Conservation (phyloP, 2,113 vertebrate genomes). For the Podilymbus podiceps region DNA sequence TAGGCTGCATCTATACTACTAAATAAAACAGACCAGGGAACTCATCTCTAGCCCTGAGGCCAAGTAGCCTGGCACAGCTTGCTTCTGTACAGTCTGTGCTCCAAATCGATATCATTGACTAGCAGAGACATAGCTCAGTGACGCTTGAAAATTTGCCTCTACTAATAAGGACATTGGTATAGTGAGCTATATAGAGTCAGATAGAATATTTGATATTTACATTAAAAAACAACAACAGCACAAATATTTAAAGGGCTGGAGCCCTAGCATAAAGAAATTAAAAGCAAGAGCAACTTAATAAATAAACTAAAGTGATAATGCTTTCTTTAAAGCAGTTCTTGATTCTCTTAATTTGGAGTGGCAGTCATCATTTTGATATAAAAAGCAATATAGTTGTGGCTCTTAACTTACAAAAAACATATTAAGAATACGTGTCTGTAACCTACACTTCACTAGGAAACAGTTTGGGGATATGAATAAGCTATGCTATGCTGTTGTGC, state of each 20-base stretch:
- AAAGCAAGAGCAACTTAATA: background rate
- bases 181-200: background rate
- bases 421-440: background rate
- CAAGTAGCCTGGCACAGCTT: background rate
- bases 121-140: background rate
- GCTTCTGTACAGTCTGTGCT: background rate
- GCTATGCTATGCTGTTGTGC: background rate
- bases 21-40: background rate
- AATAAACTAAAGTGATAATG: background rate
- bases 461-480: background rate
- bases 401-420: background rate
- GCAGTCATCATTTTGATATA: background rate
- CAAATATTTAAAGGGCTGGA: background rate
- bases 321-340: background rate
- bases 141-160: background rate
- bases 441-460: background rate
- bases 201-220: background rate
- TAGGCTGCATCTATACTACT: background rate
- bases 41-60: background rate
- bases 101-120: background rate
- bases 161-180: accelerated
- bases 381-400: background rate
- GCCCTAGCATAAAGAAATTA: background rate
- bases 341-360: background rate
- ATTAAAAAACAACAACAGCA: background rate